A percentile compares a stretch with the other conserved stretches of the same genome.
These are phyloP conservation scores for Pygoscelis antarcticus DNA, from an alignment of 2,113 vertebrate genomes.

Conservation along the genomic window DNA sequence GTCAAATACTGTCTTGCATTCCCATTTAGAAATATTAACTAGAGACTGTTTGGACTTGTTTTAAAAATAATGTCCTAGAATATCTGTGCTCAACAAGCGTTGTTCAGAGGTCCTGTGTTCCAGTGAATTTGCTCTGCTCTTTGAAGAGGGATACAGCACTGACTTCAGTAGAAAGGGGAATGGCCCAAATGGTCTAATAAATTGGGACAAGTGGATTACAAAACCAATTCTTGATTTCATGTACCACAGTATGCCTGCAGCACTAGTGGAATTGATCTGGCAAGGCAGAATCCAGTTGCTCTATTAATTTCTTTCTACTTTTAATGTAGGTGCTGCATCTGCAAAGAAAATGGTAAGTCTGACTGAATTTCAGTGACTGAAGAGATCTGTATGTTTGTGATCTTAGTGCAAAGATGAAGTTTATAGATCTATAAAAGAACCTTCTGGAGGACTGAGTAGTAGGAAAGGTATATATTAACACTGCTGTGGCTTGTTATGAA, in stretches of 20 bases:
- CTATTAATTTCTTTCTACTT: background rate
- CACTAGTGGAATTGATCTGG: background rate
- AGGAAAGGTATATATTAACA: background rate
- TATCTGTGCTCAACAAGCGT: background rate
- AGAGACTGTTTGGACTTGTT: background rate
- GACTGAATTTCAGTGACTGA: background rate
- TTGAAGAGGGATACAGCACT: background rate
- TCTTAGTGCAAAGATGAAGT: background rate
- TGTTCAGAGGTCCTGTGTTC: background rate
- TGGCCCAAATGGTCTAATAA: background rate
- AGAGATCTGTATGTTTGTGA: background rate
- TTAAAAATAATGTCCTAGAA: background rate
- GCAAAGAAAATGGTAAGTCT: background rate
- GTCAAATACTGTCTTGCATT: background rate
- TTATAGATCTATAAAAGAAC: background rate
- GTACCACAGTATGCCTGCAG: background rate
- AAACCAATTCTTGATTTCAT: background rate
- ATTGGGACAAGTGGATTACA: background rate
- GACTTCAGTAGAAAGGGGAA: background rate
- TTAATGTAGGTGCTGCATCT: background rate
- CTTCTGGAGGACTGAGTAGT: background rate
- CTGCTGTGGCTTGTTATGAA: background rate
- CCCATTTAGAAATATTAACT: background rate
- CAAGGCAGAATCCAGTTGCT: background rate
- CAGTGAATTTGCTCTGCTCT: background rate